Conservation (phyloP, 2,888 invertebrate genomes). For the Mesodorylaimus sp. region DNA sequence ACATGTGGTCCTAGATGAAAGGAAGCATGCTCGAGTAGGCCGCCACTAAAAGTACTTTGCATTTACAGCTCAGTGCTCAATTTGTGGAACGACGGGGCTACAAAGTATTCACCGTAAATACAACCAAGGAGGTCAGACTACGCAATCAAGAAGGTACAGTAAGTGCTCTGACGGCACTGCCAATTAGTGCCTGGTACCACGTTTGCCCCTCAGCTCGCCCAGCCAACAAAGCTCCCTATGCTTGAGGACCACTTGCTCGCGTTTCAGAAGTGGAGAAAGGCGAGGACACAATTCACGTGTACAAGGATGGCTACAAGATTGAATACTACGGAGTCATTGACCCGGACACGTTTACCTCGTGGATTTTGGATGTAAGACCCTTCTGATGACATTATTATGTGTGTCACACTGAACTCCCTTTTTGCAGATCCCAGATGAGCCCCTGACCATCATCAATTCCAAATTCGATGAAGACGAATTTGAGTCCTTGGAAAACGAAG, state of each 20-base stretch:
- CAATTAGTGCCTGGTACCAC: no score
- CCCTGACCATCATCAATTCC: conserved; percentile 30
- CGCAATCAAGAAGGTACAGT: conserved; percentile 26
- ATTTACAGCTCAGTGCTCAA: conserved; percentile 26
- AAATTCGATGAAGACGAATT: conserved; percentile 28
- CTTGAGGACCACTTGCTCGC: not conserved
- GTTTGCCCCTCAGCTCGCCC: no score
- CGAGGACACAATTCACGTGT: conserved; percentile 28
- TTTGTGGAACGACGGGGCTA: conserved; percentile 30
- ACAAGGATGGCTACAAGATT: conserved; percentile 29
- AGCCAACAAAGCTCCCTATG: no score
- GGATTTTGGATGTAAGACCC: conserved; percentile 28
- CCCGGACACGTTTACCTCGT: conserved; percentile 28
- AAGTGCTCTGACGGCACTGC: no score
- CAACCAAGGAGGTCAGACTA: conserved; percentile 25
- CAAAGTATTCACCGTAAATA: conserved; percentile 30
- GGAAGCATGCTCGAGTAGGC: no score
- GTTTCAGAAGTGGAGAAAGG: conserved; percentile 25
- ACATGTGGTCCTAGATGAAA: no score
- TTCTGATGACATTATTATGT: not conserved
- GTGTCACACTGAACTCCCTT: not conserved
- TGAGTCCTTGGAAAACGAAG: conserved; percentile 25
- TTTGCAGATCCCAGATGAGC: conserved; percentile 28
- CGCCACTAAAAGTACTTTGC: no score
- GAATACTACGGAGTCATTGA: conserved; percentile 29